Evolutionary conservation across 2,113 vertebrate genomes (phyloP).

Genomic region (Trichomycterus rosablanca): DNA sequence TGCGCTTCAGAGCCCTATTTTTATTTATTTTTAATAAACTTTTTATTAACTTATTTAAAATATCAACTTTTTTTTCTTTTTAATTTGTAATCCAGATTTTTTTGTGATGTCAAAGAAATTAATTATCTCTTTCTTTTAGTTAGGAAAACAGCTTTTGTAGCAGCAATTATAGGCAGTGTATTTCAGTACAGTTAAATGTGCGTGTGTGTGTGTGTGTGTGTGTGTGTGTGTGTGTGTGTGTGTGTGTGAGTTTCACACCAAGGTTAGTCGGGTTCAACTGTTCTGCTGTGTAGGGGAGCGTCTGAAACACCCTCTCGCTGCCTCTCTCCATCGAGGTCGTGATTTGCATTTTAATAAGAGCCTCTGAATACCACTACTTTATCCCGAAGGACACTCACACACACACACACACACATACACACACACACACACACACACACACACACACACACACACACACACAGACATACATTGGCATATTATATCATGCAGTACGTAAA

Average conservation of each 20-base stretch:
- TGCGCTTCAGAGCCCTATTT: no score
- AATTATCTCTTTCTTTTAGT: not conserved
- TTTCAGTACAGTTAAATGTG: not conserved
- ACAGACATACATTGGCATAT: no score
- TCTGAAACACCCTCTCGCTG: not conserved
- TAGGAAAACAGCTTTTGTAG: not conserved
- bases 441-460: conserved; percentile 20
- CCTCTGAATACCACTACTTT: conserved; percentile 70
- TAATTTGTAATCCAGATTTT: no score
- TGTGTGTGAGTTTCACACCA: not conserved
- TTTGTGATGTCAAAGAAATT: no score
- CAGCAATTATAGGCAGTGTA: not conserved
- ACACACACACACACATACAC: conserved; percentile 46
- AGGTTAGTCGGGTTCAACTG: not conserved
- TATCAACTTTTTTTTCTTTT: no score
- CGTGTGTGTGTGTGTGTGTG: conserved; percentile 6
- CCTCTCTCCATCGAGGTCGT: conserved; percentile 46
- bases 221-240: conserved; percentile 17
- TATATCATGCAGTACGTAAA: no score
- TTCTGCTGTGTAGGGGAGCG: not conserved
- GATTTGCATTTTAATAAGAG: conserved; percentile 73
- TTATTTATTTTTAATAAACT: no score
- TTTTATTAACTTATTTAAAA: no score
- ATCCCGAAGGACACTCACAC: conserved; percentile 55
- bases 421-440: conserved; percentile 39